Conservation (phyloP, 2,113 vertebrate genomes). For the Camelus dromedarius region DNA sequence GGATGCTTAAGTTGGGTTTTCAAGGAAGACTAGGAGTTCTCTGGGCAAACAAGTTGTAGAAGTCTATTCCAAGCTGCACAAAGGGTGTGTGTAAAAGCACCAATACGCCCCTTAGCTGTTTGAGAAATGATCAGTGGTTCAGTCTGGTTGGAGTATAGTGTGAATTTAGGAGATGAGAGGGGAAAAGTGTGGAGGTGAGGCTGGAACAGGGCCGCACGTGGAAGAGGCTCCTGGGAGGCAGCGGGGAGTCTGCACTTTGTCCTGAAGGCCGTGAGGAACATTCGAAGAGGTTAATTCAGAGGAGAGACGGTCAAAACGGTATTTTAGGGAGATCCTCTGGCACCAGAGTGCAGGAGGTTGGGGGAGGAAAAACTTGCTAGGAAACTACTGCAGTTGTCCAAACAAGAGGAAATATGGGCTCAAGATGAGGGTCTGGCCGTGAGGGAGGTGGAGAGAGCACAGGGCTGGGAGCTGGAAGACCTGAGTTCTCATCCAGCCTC, state of each 20-base stretch:
- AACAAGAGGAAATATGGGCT: background rate
- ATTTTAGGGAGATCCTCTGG: conserved; percentile 31
- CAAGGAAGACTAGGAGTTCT: background rate
- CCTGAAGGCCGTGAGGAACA: background rate
- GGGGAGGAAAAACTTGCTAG: conserved; percentile 33
- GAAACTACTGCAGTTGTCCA: background rate
- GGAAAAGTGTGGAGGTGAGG: background rate
- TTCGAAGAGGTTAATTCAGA: background rate
- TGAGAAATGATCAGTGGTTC: background rate
- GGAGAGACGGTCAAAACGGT: background rate
- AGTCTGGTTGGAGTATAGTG: background rate
- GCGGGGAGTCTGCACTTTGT: background rate
- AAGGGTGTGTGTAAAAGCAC: background rate
- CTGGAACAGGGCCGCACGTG: background rate
- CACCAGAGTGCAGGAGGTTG: background rate
- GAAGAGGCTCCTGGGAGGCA: background rate
- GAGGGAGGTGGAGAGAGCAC: background rate
- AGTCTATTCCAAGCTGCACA: background rate
- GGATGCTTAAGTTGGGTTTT: background rate
- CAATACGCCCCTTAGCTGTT: background rate
- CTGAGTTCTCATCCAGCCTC: background rate
- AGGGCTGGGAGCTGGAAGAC: background rate
- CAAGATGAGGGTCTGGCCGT: background rate
- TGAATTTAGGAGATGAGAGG: background rate
- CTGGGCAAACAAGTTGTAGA: background rate